Evolutionary conservation across 2,888 invertebrate species (phyloP).

Genomic region (Catocala fraxini): DNA sequence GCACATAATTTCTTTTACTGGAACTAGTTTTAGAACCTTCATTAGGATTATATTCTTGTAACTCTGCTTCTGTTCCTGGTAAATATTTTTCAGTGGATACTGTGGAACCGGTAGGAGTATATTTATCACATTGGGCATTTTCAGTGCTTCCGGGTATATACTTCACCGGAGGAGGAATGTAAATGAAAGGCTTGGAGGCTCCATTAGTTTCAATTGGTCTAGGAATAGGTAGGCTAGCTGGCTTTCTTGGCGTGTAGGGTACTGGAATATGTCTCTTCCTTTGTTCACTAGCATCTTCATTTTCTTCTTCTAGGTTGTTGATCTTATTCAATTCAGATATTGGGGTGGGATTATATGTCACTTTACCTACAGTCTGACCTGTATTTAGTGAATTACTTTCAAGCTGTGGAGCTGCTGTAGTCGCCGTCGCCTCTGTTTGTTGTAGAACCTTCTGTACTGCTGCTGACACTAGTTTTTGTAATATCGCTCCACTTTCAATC

Average conservation of each 20-base stretch:
- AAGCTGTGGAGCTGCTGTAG: constrained; percentile 52
- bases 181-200: constrained; percentile 75
- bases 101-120: constrained; percentile 74
- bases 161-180: constrained; percentile 73
- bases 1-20: constrained; percentile 75
- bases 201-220: constrained; percentile 74
- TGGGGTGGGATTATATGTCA: constrained; percentile 89
- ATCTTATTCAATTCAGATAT: constrained; percentile 88
- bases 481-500: constrained; percentile 82
- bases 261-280: constrained; percentile 83
- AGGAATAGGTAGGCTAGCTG: constrained; percentile 71
- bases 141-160: constrained; percentile 79
- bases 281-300: constrained; percentile 71
- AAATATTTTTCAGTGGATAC: constrained; percentile 77
- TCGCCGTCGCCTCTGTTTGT: constrained; percentile 72
- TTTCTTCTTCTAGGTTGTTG: constrained; percentile 66
- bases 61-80: constrained; percentile 73
- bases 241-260: constrained; percentile 84
- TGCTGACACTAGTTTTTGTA: constrained; percentile 88
- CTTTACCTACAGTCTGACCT: constrained; percentile 75
- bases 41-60: constrained; percentile 75
- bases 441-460: constrained; percentile 89
- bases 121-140: constrained; percentile 70
- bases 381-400: constrained; percentile 48
- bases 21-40: constrained; percentile 58